phyloP scores from a whole-genome alignment of 2,113 vertebrate genomes.

The Xenopus tropicalis region UCB_Xtro_10.0 CM004447.2:109564501-109565000 shows the following conservation, averaged over 20 bases:
- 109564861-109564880: background rate
- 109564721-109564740: conserved; percentile 38
- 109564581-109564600: background rate
- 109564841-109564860: background rate
- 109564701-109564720: conserved; percentile 13
- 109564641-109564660: too few relatives aligned
- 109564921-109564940: background rate
- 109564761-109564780: background rate
- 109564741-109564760: conserved; percentile 4
- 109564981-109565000: too few relatives aligned
- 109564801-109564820: conserved; percentile 28
- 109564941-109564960: too few relatives aligned
- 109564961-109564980: too few relatives aligned
- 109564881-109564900: conserved; percentile 5
- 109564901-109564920: background rate
- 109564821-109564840: rapidly evolving
- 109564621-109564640: too few relatives aligned
- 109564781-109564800: conserved; percentile 6
- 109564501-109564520: conserved; percentile 8
- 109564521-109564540: conserved; percentile 4
- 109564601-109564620: background rate
- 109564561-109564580: background rate
- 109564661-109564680: too few relatives aligned
- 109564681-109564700: background rate
- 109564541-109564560: background rate